phyloP scores from a whole-genome alignment of 2,888 invertebrate species.

The Rhyacophila evoluta region DNA sequence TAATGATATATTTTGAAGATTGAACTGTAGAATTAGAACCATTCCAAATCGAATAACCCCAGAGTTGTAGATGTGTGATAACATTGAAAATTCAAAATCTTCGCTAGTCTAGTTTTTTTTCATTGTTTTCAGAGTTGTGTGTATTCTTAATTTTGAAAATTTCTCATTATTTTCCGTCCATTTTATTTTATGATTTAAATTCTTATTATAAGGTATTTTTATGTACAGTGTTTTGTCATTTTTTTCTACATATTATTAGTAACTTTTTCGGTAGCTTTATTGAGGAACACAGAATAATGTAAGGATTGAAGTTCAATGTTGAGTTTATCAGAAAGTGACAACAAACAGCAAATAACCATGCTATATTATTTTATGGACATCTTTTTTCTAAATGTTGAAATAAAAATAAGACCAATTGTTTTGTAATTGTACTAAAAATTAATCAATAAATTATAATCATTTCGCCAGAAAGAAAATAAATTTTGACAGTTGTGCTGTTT shows the following conservation, averaged over 20 bases:
- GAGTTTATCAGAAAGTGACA: too few species aligned
- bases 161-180: constrained; percentile 30
- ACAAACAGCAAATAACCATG: too few species aligned
- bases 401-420: too few species aligned
- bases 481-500: too few species aligned
- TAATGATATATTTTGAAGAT: background rate
- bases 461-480: too few species aligned
- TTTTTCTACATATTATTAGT: background rate
- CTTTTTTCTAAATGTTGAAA: too few species aligned
- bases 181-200: constrained; percentile 17
- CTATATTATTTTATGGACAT: too few species aligned
- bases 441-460: too few species aligned
- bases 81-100: constrained; percentile 23
- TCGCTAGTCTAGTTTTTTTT: constrained; percentile 11
- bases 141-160: background rate
- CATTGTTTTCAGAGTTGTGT: constrained; percentile 8
- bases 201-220: background rate
- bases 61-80: background rate
- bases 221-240: background rate
- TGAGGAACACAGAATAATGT: too few species aligned
- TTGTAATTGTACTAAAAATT: too few species aligned
- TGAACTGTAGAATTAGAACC: background rate
- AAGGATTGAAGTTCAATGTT: too few species aligned
- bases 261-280: background rate
- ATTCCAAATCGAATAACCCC: constrained; percentile 24